A percentile compares a stretch with the other conserved stretches of the same genome.
Conservation (phyloP, 2,113 vertebrate genomes). For the Donacobius atricapilla region DNA sequence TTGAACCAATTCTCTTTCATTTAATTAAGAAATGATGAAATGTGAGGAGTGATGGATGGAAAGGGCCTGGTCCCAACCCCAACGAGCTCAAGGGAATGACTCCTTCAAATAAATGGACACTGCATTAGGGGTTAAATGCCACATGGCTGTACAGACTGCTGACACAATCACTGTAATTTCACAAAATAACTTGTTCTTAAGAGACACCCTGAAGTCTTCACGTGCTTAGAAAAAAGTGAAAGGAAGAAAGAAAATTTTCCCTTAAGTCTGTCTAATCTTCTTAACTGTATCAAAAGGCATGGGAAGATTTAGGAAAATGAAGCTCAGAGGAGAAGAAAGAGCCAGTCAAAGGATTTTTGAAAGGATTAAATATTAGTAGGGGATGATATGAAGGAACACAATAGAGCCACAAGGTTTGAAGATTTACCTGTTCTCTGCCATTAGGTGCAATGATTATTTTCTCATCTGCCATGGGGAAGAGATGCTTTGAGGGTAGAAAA, state of each 20-base stretch:
- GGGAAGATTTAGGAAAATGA: slow-evolving; percentile 24
- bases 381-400: slow-evolving; percentile 1
- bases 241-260: neutral
- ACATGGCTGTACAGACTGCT: neutral
- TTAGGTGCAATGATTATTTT: neutral
- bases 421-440: slow-evolving; percentile 24
- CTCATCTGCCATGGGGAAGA: neutral
- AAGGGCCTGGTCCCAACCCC: neutral
- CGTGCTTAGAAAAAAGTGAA: neutral
- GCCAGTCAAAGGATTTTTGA: slow-evolving; percentile 1
- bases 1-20: neutral
- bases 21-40: neutral
- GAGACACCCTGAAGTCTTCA: neutral
- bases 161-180: neutral
- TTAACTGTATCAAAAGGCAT: slow-evolving; percentile 40
- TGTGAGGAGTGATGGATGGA: neutral
- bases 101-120: neutral
- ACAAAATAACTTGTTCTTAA: slow-evolving; percentile 13
- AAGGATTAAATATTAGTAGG: slow-evolving; percentile 50
- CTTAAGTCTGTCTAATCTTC: slow-evolving; percentile 23
- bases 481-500: neutral
- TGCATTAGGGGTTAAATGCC: neutral
- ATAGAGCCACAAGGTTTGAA: slow-evolving; percentile 5
- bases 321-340: slow-evolving; percentile 7
- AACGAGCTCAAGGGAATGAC: neutral